A percentile compares a stretch with the other conserved stretches of the same genome.
Conservation (phyloP, 1,140 invertebrate species). For the Scaptomyza hsui region DNA sequence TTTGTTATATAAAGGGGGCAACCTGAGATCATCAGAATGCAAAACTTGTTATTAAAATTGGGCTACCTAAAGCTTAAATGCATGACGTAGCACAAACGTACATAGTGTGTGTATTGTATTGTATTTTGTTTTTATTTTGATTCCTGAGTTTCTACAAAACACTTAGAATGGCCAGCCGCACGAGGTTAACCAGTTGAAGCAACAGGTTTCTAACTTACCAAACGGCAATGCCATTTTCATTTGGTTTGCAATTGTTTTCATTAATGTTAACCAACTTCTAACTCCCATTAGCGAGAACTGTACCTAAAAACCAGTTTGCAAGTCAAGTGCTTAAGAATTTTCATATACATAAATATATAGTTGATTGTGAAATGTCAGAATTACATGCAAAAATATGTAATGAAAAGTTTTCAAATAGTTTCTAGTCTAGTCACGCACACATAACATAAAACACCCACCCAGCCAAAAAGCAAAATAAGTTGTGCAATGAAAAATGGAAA, state of each 20-base stretch:
- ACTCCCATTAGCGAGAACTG: conserved; percentile 22
- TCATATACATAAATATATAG: not conserved
- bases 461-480: conserved; percentile 17
- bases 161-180: conserved; percentile 14
- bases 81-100: conserved; percentile 33
- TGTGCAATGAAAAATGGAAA: conserved; percentile 48
- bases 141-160: conserved; percentile 20
- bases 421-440: conserved; percentile 46
- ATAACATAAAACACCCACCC: conserved; percentile 23
- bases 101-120: conserved; percentile 2
- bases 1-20: conserved; percentile 5
- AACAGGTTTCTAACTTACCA: conserved; percentile 58
- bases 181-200: conserved; percentile 44
- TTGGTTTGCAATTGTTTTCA: conserved; percentile 63
- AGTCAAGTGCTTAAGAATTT: not conserved
- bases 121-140: conserved; percentile 52
- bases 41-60: conserved; percentile 68
- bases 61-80: conserved; percentile 19
- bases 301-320: conserved; percentile 32
- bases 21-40: conserved; percentile 55
- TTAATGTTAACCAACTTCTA: conserved; percentile 22
- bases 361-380: conserved; percentile 11
- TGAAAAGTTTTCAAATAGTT: conserved; percentile 12
- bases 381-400: not conserved
- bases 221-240: conserved; percentile 46